Base-by-base conservation (phyloP, 2,888 invertebrate genomes). In the Anoncus sp. region DNA sequence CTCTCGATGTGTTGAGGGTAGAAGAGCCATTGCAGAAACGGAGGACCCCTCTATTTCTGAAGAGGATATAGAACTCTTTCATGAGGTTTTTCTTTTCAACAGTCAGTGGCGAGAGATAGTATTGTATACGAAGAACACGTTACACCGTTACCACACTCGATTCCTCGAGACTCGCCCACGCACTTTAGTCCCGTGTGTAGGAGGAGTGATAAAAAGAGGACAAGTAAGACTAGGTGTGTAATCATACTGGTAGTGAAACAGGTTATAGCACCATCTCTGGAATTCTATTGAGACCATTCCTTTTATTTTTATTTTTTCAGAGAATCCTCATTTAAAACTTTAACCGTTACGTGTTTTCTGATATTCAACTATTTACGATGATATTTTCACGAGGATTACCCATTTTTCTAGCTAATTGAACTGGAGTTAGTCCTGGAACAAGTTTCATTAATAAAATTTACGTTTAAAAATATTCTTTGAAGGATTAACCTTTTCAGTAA, bases 111-210 rank as follows among this genome's bases (percentile, higher is more conserved):
- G 27, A 43, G 24, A 43, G 27, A 69, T 22, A 14, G 27, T 80
- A 71, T 79, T 73, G 74, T 80, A 75, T 82, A 85, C 83, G 84
- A 83, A 85, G 85, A 80, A 70, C 65, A 71, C 73, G 80, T 77
- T 85, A 83, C 82, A 75, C 72, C 77, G 83, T 83, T 82, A 82
- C 82, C 81, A 80, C 80, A 66, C 63, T 70, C 66, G 47, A 51
- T 31, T 27, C 49, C 20, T 55, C 27, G 40, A 20, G 38, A 40
- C 14, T 53, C 22, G 55, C 35, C 27, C 78, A 31, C 51, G 27
- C 65, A 76, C 67, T 69, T 67, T 51, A 47, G 43, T 40, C 59
- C 18, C 47, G 22, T 14, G 22, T n/a, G 6, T 51, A 27, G 16
- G 5, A 14, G 14, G 38, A 22, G 6, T 35, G 31, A 47, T 24